phyloP scores from a whole-genome alignment of 2,113 vertebrate genomes.

The Peucedramus taeniatus region DNA sequence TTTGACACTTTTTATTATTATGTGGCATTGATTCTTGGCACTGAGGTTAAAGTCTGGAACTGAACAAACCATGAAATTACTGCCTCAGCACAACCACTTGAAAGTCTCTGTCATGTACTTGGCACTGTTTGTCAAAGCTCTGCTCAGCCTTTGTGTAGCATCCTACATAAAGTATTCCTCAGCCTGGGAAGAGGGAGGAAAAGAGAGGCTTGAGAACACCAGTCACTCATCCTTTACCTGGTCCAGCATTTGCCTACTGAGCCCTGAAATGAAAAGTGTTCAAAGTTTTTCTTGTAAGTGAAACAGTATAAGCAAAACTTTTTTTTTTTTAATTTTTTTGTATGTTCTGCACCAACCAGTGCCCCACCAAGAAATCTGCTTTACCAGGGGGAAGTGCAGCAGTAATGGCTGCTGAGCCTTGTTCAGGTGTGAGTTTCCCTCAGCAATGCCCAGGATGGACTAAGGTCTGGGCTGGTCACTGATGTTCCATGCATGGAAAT shows the following conservation, averaged over 20 bases:
- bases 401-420: neutral
- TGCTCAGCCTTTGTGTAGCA: neutral
- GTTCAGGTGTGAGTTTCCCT: neutral
- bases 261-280: neutral
- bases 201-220: neutral
- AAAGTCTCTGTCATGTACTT: neutral
- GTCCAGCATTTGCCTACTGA: neutral
- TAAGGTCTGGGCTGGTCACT: neutral
- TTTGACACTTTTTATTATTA: constrained; percentile 20
- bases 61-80: neutral
- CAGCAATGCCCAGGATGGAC: neutral
- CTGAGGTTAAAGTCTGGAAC: neutral
- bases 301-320: neutral
- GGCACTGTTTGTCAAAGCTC: neutral
- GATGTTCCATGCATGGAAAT: too few species aligned
- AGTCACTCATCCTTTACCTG: neutral
- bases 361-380: neutral
- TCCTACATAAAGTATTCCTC: neutral
- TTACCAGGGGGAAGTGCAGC: neutral
- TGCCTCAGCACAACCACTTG: constrained; percentile 16
- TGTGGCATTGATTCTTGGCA: constrained; percentile 24
- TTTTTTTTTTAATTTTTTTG: neutral
- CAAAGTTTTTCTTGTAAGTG: neutral
- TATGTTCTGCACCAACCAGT: neutral
- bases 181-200: neutral